These are phyloP conservation scores for Oscheius sp. DNA, from an alignment of 2,888 invertebrate species.

Conservation along the genomic window DNA sequence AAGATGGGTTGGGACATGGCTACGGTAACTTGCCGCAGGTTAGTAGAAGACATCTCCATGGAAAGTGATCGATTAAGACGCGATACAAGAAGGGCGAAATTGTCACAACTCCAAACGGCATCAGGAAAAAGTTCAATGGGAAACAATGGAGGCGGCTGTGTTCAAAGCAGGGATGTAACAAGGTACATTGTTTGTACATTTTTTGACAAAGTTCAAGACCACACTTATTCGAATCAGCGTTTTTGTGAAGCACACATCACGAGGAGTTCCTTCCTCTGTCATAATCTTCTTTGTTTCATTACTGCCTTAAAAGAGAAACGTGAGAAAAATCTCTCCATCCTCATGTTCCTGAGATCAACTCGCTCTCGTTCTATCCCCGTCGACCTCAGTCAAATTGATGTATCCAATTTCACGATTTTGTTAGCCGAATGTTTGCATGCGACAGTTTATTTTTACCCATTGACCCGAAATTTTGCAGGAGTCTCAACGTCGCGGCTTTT, in stretches of 20 bases:
- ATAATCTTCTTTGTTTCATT: too few relatives aligned
- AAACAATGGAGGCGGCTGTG: slow-evolving; percentile 98
- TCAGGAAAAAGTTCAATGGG: slow-evolving; percentile 98
- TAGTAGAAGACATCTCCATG: neutral
- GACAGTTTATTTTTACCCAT: slow-evolving; percentile 6
- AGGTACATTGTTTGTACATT: slow-evolving; percentile 46
- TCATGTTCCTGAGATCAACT: too few relatives aligned
- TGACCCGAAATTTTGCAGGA: slow-evolving; percentile 77
- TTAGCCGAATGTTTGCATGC: slow-evolving; percentile 23
- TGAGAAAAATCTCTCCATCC: too few relatives aligned
- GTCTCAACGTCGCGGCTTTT: slow-evolving; percentile 95
- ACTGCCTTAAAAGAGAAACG: too few relatives aligned
- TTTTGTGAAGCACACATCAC: too few relatives aligned
- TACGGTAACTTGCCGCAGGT: slow-evolving; percentile 1
- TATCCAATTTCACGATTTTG: slow-evolving; percentile 24
- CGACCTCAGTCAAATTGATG: neutral
- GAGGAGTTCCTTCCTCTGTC: too few relatives aligned
- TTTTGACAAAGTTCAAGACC: too few relatives aligned
- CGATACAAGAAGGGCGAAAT: slow-evolving; percentile 83
- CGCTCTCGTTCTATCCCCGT: too few relatives aligned
- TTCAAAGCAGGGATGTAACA: slow-evolving; percentile 84
- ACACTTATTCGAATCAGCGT: too few relatives aligned
- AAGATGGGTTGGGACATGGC: slow-evolving; percentile 19
- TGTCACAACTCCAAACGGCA: slow-evolving; percentile 87
- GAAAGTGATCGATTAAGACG: neutral